phyloP scores from a whole-genome alignment of 2,113 vertebrate genomes.

The Proterorhinus semilunaris region DNA sequence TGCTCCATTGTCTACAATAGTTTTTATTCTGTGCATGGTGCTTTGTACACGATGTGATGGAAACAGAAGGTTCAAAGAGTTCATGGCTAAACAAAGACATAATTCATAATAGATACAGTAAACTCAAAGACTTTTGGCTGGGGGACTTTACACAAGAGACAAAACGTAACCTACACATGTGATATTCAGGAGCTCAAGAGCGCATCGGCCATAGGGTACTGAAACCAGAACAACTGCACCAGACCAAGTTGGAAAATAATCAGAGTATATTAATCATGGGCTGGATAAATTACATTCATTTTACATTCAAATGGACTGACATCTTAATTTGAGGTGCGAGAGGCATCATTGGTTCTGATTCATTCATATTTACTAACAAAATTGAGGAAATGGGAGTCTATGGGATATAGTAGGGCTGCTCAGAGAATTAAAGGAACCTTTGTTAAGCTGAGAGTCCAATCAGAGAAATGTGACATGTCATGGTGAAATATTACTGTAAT shows the following conservation, averaged over 20 bases:
- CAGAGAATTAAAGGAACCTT: background rate
- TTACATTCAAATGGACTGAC: background rate
- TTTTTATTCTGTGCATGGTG: constrained; percentile 64
- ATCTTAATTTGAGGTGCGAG: constrained; percentile 2
- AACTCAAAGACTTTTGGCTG: constrained; percentile 29
- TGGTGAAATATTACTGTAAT: too few relatives aligned
- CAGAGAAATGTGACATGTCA: too few relatives aligned
- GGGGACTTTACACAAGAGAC: constrained; percentile 53
- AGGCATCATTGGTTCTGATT: background rate
- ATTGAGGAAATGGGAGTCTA: background rate
- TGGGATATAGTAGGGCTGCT: background rate
- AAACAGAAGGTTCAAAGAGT: constrained; percentile 26
- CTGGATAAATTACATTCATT: background rate
- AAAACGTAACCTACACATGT: constrained; percentile 40
- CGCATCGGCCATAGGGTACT: constrained; percentile 40
- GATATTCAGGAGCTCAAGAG: constrained; percentile 11
- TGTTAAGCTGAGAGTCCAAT: too few relatives aligned
- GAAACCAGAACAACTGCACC: constrained; percentile 2
- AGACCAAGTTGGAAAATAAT: background rate
- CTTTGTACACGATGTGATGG: constrained; percentile 48
- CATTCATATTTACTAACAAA: background rate
- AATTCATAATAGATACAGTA: constrained; percentile 28
- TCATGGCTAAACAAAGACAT: constrained; percentile 33
- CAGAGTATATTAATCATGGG: too few relatives aligned
- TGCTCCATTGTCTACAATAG: constrained; percentile 13